Evolutionary conservation across 2,888 invertebrate genomes (phyloP), one percentile per base, ranked within the genome.

Genomic region (Zygogramma bicolorata): DNA sequence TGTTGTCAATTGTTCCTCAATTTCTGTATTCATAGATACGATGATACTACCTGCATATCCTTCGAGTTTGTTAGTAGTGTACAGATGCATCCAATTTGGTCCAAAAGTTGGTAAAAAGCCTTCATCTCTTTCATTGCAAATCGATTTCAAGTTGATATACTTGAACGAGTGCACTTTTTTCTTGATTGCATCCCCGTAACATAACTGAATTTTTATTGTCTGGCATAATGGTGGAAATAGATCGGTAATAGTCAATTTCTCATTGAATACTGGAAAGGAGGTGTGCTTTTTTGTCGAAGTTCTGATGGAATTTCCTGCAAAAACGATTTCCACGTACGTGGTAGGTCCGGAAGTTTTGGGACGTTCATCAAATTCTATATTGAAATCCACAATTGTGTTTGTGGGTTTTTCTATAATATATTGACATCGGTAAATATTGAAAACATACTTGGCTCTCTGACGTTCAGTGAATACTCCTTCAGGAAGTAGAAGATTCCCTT

Each of bases 71-170:
- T 92, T 91, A 15, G 88, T 88, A 0, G 89, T 89, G 81, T 96
- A 96, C 83, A 96, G 90, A 82, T 95, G 93, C 1, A 97, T 84
- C 81, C 92, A 93, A 0, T 93, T 91, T 0, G 97, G 97, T 0
- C 97, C 97, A 85, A 94, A 93, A 0, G 93, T 93, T 0, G 96
- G 96, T 27, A 94, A 81, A 92, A 95, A 84, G 90, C 93, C 92
- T 75, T 91, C 90, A 22, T 90, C 90, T 27, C 78, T 78, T 60
- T 91, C 91, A 82, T 90, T 90, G 3, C 92, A 91, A 66, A 93
- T 90, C 62, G 83, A 87, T 49, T 88, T 87, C 34, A 92, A 84
- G 80, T 91, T 90, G 20, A 93, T 83, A 79, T 89, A 89, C 77
- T 90, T 89, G 1, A 88, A 88, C 3, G 91, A 90, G 25, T 90